A percentile compares a stretch with the other conserved stretches of the same genome.
Conservation (phyloP, 2,888 invertebrate genomes). For the Actias luna region DNA sequence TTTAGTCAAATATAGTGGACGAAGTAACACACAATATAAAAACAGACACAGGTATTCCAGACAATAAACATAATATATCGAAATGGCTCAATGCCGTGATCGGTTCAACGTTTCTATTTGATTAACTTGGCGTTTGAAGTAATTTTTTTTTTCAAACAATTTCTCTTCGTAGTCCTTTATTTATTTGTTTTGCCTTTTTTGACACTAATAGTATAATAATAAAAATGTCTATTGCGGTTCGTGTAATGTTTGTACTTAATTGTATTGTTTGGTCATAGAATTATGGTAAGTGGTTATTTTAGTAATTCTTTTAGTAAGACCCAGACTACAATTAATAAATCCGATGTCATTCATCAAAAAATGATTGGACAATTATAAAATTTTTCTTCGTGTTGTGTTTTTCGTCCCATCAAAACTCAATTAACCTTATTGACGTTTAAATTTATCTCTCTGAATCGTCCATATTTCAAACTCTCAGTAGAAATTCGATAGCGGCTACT, state of each 20-base stretch:
- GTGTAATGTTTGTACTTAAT: not conserved
- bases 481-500: not conserved
- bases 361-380: no score
- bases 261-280: not conserved
- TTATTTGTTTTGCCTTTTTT: not conserved
- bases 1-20: no score
- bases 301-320: no score
- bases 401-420: not conserved
- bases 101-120: not conserved
- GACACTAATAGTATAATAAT: not conserved
- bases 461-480: not conserved
- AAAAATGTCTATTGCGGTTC: not conserved
- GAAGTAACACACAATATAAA: no score
- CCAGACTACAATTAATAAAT: not conserved
- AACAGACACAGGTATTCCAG: no score
- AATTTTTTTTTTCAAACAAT: not conserved
- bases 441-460: not conserved
- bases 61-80: not conserved
- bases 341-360: not conserved
- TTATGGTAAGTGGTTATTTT: no score
- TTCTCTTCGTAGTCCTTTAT: not conserved
- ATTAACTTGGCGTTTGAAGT: not conserved
- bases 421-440: not conserved
- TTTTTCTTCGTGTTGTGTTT: no score
- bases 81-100: not conserved